Evolutionary conservation across 2,797 vertebrate species (phyloP).

Genomic region (Acrocephalus scirpaceus): DNA sequence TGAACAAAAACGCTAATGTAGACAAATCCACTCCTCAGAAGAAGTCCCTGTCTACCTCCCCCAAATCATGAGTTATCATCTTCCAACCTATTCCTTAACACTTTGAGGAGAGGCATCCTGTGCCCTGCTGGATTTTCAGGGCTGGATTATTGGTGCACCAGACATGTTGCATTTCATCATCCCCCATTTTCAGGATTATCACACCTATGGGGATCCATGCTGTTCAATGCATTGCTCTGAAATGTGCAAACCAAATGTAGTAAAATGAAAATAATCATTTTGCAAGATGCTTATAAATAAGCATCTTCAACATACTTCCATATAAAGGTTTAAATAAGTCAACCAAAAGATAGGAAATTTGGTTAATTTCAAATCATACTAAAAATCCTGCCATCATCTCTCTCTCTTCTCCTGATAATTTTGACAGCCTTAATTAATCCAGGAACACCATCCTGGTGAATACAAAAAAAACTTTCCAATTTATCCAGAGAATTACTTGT

Average conservation of each 20-base stretch:
- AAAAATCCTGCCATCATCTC: background rate
- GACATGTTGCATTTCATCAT: fast-evolving
- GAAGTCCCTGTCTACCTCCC: background rate
- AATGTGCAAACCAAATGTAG: background rate
- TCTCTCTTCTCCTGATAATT: background rate
- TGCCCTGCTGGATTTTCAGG: background rate
- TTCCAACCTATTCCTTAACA: background rate
- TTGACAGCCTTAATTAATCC: background rate
- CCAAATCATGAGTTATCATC: background rate
- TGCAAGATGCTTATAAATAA: background rate
- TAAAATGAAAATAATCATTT: background rate
- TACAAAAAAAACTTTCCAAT: background rate
- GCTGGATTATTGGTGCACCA: background rate
- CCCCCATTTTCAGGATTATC: background rate
- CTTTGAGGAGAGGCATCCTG: background rate
- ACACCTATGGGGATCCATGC: background rate
- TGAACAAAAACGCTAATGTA: background rate
- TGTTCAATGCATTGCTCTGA: background rate
- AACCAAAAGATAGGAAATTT: background rate
- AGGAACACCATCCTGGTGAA: background rate
- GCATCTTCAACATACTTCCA: background rate
- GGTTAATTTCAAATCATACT: background rate
- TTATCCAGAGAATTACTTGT: background rate
- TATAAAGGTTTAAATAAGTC: background rate
- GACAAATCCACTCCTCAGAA: background rate